Evolutionary conservation across 2,797 vertebrate species (phyloP).

Genomic region (Arremon brunneinucha): DNA sequence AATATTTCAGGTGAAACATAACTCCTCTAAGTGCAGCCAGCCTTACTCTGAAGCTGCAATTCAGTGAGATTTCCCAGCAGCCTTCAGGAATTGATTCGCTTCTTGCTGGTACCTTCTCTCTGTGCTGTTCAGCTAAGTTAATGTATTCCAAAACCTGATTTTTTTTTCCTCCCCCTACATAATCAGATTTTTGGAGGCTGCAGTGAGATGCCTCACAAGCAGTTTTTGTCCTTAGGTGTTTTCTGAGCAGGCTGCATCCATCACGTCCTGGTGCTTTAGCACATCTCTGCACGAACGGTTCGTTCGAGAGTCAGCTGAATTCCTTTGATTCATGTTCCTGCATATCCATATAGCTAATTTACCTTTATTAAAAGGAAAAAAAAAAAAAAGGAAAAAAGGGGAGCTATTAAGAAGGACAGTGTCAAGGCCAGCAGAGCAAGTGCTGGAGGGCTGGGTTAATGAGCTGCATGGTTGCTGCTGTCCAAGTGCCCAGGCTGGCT

Average conservation of each 20-base stretch:
- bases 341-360: constrained; percentile 11
- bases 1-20: not conserved
- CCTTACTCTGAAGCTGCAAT: not conserved
- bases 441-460: not conserved
- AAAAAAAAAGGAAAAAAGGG: not conserved
- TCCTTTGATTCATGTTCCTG: constrained; percentile 20
- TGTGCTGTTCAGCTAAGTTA: not conserved
- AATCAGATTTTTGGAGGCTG: constrained; percentile 47
- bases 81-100: not conserved
- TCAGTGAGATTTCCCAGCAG: not conserved
- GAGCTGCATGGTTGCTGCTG: not conserved
- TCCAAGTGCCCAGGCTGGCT: not conserved
- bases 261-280: not conserved
- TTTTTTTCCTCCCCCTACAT: not conserved
- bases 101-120: not conserved
- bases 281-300: not conserved
- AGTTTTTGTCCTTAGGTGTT: constrained; percentile 24
- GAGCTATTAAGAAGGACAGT: constrained; percentile 8
- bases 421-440: not conserved
- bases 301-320: not conserved
- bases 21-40: not conserved
- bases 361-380: not conserved
- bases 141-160: not conserved
- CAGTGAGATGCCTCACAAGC: not conserved
- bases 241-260: not conserved